phyloP scores from a whole-genome alignment of 1,140 invertebrate species.

The Lineus longissimus region DNA sequence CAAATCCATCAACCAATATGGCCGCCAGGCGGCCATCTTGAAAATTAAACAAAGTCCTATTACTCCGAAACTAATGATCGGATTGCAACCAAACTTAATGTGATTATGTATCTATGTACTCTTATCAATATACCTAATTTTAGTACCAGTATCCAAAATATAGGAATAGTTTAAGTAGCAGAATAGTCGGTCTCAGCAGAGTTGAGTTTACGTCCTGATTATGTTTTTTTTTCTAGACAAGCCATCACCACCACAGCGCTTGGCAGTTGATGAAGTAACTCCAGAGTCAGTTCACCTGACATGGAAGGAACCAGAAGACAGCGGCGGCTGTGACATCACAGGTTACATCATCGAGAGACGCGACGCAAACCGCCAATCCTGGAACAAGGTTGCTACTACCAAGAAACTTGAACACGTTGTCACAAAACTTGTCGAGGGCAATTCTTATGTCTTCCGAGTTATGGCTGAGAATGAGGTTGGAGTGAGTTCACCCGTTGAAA shows the following conservation, averaged over 20 bases:
- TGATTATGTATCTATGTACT: too few species aligned
- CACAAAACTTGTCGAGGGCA: slow-evolving; percentile 79
- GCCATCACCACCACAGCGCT: slow-evolving; percentile 35
- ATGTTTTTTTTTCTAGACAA: slow-evolving; percentile 46
- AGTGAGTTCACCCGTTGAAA: slow-evolving; percentile 77
- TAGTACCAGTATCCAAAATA: too few species aligned
- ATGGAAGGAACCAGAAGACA: slow-evolving; percentile 72
- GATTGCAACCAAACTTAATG: too few species aligned
- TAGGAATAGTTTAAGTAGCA: too few species aligned
- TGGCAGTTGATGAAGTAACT: slow-evolving; percentile 37
- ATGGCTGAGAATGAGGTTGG: slow-evolving; percentile 91
- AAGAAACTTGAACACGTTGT: slow-evolving; percentile 71
- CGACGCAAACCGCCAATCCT: slow-evolving; percentile 83
- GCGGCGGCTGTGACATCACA: slow-evolving; percentile 63
- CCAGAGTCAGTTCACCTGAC: slow-evolving; percentile 65
- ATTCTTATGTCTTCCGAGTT: slow-evolving; percentile 61
- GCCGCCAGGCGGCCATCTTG: too few species aligned
- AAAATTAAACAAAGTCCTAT: too few species aligned
- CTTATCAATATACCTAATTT: too few species aligned
- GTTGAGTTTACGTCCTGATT: too few species aligned
- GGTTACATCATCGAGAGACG: slow-evolving; percentile 85
- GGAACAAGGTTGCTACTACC: slow-evolving; percentile 82
- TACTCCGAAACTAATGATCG: too few species aligned
- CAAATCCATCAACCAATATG: too few species aligned
- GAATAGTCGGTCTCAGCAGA: too few species aligned